Conservation (phyloP, 2,797 vertebrate genomes). For the Chrosomus eos region DNA sequence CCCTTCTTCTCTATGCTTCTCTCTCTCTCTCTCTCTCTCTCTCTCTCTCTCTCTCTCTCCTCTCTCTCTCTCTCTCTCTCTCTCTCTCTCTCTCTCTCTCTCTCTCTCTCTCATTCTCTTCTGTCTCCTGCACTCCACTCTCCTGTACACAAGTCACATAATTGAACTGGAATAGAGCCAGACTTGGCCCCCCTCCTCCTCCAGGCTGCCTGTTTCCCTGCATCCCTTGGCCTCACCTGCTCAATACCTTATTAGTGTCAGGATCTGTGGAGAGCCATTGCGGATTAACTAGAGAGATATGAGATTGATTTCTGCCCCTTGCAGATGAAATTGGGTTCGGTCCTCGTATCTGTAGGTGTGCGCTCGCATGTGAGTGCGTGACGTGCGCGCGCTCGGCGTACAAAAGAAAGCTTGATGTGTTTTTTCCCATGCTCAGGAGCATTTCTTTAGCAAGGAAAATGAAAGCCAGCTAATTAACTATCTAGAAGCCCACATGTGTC, state of each 20-base stretch:
- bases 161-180: constrained; percentile 88
- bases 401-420: constrained; percentile 47
- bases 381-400: constrained; percentile 62
- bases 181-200: constrained; percentile 64
- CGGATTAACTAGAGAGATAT: constrained; percentile 97
- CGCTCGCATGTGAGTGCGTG: constrained; percentile 54
- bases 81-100: constrained; percentile 64
- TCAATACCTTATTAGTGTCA: constrained; percentile 99
- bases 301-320: constrained; percentile 96
- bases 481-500: constrained; percentile 79
- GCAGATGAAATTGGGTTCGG: constrained; percentile 79
- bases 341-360: constrained; percentile 65
- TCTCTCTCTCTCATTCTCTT: constrained; percentile 52
- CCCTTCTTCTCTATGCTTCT: constrained; percentile 50
- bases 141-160: constrained; percentile 88
- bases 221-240: constrained; percentile 90
- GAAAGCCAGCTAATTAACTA: constrained; percentile 81
- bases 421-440: constrained; percentile 64
- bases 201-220: constrained; percentile 72
- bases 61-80: constrained; percentile 43
- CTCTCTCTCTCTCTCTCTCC: constrained; percentile 51
- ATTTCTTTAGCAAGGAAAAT: constrained; percentile 63
- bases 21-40: constrained; percentile 63
- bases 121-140: constrained; percentile 65
- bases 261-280: constrained; percentile 94